These are phyloP conservation scores for Channa striata DNA, from an alignment of 2,797 vertebrate genomes.

Conservation along the genomic window DNA sequence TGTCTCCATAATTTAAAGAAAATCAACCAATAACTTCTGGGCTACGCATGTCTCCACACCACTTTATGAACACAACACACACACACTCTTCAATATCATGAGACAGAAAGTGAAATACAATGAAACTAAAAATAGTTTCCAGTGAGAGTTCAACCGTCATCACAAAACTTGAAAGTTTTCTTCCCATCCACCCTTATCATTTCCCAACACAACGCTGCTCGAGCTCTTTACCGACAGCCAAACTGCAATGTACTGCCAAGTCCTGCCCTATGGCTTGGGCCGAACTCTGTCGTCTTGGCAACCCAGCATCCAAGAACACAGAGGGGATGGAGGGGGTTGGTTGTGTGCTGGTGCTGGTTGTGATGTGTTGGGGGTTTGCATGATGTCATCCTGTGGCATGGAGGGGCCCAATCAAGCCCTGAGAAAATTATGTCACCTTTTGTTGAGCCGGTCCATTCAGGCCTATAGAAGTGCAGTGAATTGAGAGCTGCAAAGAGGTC, in stretches of 20 bases:
- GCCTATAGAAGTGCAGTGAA: conserved; percentile 91
- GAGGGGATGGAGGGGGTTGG: conserved; percentile 37
- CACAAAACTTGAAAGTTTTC: conserved; percentile 36
- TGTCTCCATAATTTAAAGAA: conserved; percentile 82
- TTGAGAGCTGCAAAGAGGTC: conserved; percentile 88
- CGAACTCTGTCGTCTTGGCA: conserved; percentile 84
- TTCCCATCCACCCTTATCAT: conserved; percentile 54
- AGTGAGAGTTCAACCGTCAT: conserved; percentile 17
- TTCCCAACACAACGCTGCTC: conserved; percentile 79
- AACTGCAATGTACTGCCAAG: conserved; percentile 80
- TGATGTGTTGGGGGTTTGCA: conserved; percentile 53
- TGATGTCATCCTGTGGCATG: conserved; percentile 88
- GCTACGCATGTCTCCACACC: conserved; percentile 74
- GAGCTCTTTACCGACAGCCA: conserved; percentile 81
- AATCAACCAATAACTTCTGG: conserved; percentile 81
- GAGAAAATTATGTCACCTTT: conserved; percentile 92
- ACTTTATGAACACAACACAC: conserved; percentile 32
- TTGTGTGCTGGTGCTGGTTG: conserved; percentile 52
- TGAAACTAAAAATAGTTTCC: conserved; percentile 47
- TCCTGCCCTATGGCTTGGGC: conserved; percentile 78
- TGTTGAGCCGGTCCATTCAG: conserved; percentile 90
- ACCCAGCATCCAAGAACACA: conserved; percentile 85
- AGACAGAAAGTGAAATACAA: conserved; percentile 50
- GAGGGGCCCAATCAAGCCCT: conserved; percentile 86
- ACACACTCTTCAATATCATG: conserved; percentile 26